Evolutionary conservation across 2,888 invertebrate species (phyloP), one percentile per base, ranked within the genome.

Genomic region (Orchesellides sinensis): DNA sequence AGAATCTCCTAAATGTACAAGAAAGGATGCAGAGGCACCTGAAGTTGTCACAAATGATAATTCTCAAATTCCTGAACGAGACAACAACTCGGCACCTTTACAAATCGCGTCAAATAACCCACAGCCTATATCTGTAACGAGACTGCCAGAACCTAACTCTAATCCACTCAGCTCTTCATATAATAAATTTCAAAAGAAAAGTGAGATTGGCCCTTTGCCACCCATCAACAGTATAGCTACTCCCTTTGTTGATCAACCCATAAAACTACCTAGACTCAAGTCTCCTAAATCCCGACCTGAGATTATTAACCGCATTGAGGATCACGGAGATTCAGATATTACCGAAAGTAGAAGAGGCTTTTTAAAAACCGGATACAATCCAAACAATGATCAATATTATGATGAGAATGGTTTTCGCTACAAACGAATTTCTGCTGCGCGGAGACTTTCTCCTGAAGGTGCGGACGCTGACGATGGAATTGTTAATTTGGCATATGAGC

Each of bases 401-500:
- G 65, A 72, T 8, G 54, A 70, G 8, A 70, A 70, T 45, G 79
- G 65, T 0, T 72, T 65, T 47, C 19, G 69, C 27, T 78, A 69
- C 19, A 47, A 56, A 63, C 74, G 59, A 17, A 83, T 74, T 25
- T 83, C 83, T 12, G 59, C 82, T 10, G 74, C 84, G 19, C 52
- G 81, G 32, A 65, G 84, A 54, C 65, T 82, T 3, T 86, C 87
- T 10, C 87, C 87, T 0, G 87, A 87, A 63, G 87, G 87, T 25
- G 87, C 87, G 0, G 84, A 85, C 35, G 84, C 85, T 2, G 85
- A 85, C 25, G 85, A 84, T 27, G 87, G 87, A 27, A 78, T 86
- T 68, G 77, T 86, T 21, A 87, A 87, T 79, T 80, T 72, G 21
- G 86, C 84, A 1, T 87, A 83, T 69, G 87, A 87, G 32, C 81